Conservation (phyloP, 2,797 vertebrate species). For the Coendou prehensilis region DNA sequence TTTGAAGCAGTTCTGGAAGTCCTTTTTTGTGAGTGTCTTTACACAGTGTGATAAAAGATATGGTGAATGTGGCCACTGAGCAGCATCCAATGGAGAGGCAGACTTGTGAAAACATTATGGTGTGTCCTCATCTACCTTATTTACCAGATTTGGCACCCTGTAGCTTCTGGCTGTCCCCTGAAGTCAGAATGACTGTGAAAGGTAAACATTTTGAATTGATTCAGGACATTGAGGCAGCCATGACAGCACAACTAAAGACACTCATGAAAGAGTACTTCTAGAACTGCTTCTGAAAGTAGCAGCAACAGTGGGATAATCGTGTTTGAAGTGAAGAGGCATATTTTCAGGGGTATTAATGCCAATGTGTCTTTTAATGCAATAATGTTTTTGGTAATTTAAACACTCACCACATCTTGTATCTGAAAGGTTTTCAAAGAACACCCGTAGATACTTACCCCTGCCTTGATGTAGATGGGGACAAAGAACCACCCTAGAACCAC, state of each 20-base stretch:
- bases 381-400: neutral
- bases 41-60: neutral
- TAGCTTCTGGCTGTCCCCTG: neutral
- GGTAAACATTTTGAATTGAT: neutral
- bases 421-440: neutral
- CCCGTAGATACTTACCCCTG: constrained; percentile 91
- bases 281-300: neutral
- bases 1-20: neutral
- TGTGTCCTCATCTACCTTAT: neutral
- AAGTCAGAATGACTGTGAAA: neutral
- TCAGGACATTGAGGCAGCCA: neutral
- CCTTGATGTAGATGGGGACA: constrained; percentile 97
- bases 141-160: neutral
- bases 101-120: neutral
- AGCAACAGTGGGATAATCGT: neutral
- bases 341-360: neutral
- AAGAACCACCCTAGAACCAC: constrained; percentile 96
- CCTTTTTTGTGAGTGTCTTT: neutral
- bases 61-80: neutral
- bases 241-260: neutral
- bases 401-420: neutral
- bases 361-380: neutral
- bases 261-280: neutral
- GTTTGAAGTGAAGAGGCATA: neutral
- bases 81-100: neutral